Conservation (phyloP, 2,888 invertebrate genomes). For the Pseudanteris insignis region DNA sequence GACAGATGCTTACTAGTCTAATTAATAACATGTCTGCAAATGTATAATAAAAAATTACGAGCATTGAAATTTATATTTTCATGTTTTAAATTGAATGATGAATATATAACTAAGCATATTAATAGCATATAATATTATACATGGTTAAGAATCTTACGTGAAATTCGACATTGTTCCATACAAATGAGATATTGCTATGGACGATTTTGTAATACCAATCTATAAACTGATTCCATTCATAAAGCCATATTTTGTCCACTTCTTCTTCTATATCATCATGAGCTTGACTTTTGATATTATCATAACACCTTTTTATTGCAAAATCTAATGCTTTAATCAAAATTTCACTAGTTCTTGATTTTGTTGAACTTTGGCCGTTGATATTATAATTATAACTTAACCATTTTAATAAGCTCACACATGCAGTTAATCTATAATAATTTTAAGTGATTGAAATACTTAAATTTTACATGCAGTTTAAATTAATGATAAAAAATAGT, state of each 20-base stretch:
- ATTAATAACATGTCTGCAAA: conserved; percentile 69
- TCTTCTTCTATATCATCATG: conserved; percentile 83
- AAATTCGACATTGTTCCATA: conserved; percentile 54
- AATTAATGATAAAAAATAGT: too few species aligned
- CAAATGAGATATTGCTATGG: conserved; percentile 62
- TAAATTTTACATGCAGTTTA: too few species aligned
- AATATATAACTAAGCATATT: too few species aligned
- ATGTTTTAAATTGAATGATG: too few species aligned
- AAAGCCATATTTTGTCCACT: conserved; percentile 79
- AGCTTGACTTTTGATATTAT: conserved; percentile 77
- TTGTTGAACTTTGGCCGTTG: conserved; percentile 70
- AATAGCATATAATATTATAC: too few species aligned
- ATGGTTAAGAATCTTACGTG: conserved; percentile 53
- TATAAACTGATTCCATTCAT: conserved; percentile 90
- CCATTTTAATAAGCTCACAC: conserved; percentile 84
- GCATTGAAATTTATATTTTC: background rate
- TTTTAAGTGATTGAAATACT: background rate
- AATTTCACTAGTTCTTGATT: conserved; percentile 73
- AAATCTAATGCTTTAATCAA: conserved; percentile 83
- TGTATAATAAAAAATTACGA: conserved; percentile 52
- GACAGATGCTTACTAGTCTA: conserved; percentile 79
- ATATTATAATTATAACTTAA: conserved; percentile 71
- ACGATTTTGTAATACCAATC: conserved; percentile 73
- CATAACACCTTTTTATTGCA: conserved; percentile 80
- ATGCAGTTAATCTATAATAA: conserved; percentile 75